A percentile compares a stretch with the other conserved stretches of the same genome.
Conservation (phyloP, 2,888 invertebrate genomes). For the Chironomus riparius region DNA sequence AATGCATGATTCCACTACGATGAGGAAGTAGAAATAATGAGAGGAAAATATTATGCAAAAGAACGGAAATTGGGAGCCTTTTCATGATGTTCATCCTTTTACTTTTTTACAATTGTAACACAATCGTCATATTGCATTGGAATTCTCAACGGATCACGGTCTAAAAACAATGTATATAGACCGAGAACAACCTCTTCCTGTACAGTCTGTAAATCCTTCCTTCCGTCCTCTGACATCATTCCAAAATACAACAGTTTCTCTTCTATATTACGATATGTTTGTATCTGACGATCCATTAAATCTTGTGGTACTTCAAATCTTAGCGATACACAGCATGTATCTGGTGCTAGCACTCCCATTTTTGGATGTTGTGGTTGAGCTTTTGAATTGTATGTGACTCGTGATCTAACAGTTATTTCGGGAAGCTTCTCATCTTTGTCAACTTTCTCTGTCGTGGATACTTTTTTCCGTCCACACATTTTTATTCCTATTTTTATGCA, state of each 20-base stretch:
- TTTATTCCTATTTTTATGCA: not conserved
- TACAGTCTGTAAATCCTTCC: slow-evolving; percentile 21
- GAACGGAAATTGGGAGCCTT: not conserved
- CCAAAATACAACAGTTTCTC: slow-evolving; percentile 21
- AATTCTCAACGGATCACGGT: slow-evolving; percentile 20
- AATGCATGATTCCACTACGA: not conserved
- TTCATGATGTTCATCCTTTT: not conserved
- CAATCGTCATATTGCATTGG: slow-evolving; percentile 6
- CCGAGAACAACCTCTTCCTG: slow-evolving; percentile 21
- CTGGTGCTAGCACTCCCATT: slow-evolving; percentile 9
- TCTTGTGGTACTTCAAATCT: slow-evolving; percentile 18
- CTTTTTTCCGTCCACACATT: slow-evolving; percentile 24
- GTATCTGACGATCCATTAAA: slow-evolving; percentile 13
- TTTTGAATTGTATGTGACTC: slow-evolving; percentile 16
- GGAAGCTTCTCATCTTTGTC: slow-evolving; percentile 11
- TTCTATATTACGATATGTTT: slow-evolving; percentile 19
- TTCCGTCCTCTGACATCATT: slow-evolving; percentile 17
- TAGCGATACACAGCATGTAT: not conserved
- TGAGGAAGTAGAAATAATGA: not conserved
- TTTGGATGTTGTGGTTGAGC: not conserved
- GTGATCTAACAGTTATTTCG: slow-evolving; percentile 9
- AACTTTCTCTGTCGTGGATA: not conserved
- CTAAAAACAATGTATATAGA: slow-evolving; percentile 7
- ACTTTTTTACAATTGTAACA: slow-evolving; percentile 12
- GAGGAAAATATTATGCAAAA: not conserved